Base-by-base conservation (phyloP, 2,888 invertebrate species). In the Torymus tubicola region DNA sequence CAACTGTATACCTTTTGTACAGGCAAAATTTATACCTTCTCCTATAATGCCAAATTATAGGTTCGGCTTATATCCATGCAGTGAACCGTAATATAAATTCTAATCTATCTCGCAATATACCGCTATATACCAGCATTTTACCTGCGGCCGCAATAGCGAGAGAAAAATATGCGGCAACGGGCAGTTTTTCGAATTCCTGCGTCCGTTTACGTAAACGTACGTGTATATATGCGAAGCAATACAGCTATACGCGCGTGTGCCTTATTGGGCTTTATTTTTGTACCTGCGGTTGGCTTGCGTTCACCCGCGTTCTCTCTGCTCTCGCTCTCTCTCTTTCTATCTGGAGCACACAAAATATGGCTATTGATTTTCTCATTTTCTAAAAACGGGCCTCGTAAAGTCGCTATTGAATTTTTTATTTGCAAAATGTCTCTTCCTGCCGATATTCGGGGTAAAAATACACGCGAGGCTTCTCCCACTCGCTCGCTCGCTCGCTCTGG, bases 341-440 rank as follows among this genome's bases (percentile, higher is more conserved):
- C 65, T 57, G 65, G 65, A 50, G 58, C 60, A 50, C 60, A 18
- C 55, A 55, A 60, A 78, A 78, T 73, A 68, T 61, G 64, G n/a
- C 63, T 69, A 79, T 79, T 52, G 79, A 79, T 79, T 72, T 78
- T 79, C 58, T 79, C 64, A 72, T 79, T 79, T 74, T 67, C 69
- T 73, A 63, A 73, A 73, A 73, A 69, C 31, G 63, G 42, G 21
- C 58, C 63, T 73, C 73, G 73, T 79, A 73, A 79, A 79, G 31
- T 69, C 57, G 57, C 69, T 63, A 57, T 69, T 73, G 73, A 79
- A 79, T 79, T 79, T 79, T 79, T 79, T 64, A 79, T 79, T 73
- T n/a, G 57, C 31, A 31, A 70, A 77, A 64, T 71, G 50, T 68
- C 68, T 52, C 69, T 18, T 64, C 18, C 42, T 64, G 65, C 65